A percentile compares a stretch with the other conserved stretches of the same genome.
Conservation (phyloP, 1,140 invertebrate genomes). For the Oryctes rhinoceros region DNA sequence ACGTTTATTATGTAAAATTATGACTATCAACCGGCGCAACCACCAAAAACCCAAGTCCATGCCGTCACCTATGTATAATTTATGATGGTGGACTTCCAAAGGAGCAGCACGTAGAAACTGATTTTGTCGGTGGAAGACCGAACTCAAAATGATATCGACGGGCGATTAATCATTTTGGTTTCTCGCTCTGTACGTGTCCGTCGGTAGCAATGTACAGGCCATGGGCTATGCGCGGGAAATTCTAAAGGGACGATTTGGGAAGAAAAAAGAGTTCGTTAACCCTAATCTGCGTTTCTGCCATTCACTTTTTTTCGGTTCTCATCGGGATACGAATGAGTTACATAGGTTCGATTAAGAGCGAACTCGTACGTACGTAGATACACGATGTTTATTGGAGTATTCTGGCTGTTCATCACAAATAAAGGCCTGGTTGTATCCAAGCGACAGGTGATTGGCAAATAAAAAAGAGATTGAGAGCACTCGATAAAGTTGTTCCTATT, state of each 20-base stretch:
- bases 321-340: neutral
- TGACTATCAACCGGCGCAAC: neutral
- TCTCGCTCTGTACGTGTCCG: slow-evolving; percentile 14
- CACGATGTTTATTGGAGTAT: neutral
- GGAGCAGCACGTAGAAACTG: neutral
- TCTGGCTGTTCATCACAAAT: neutral
- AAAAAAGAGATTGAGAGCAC: neutral
- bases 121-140: slow-evolving; percentile 11
- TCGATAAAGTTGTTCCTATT: neutral
- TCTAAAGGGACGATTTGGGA: neutral
- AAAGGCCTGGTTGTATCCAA: neutral
- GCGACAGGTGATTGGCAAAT: neutral
- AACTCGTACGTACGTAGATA: neutral
- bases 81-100: slow-evolving; percentile 20
- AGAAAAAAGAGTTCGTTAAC: slow-evolving; percentile 16
- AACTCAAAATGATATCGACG: slow-evolving; percentile 16
- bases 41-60: neutral
- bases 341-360: neutral
- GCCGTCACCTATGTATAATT: slow-evolving; percentile 14
- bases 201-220: neutral
- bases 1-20: slow-evolving; percentile 23
- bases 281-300: slow-evolving; percentile 5
- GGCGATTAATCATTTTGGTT: slow-evolving; percentile 20
- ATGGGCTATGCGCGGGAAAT: neutral
- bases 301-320: neutral